Base-by-base conservation (phyloP, 2,888 invertebrate genomes). In the Calameuta idolon region DNA sequence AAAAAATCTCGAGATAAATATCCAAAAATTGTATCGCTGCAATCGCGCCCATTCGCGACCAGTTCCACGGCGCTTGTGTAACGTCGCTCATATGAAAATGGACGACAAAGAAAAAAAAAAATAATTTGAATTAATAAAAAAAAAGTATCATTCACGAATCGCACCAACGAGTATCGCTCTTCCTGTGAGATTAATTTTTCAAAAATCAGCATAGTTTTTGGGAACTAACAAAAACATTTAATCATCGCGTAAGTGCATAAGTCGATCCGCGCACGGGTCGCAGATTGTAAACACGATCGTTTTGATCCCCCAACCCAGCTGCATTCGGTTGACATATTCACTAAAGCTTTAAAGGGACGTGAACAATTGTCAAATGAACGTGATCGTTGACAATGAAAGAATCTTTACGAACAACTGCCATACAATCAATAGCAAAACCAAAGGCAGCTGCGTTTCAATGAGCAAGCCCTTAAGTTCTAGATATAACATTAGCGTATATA, bases 231-330 rank as follows among this genome's bases (percentile, higher is more conserved):
- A 23, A 55, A 55, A 55, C 9, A 9, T 23, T 55, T 9, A 55
- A 23, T 55, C 55, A 23, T 55, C 55, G 55, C 55, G 23, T 9
- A 9, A 55, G 55, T 37, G 37, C 55, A 23, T 55, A 55, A 23
- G 23, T 55, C 23, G 23, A 23, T 55, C 9, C 55, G 55, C 55
- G 55, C 55, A 55, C 55, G 55, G 55, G 55, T 55, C 55, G 55
- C 55, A 23, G 55, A 55, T 55, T 74, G 68, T 77, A 31, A 55
- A 55, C 55, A 23, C 55, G 81, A 84, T 83, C 81, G 81, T 79
- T 79, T 83, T 81, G 86, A 86, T 86, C 85, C 84, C 84, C 82
- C 82, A 82, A 80, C 79, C 84, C 85, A 86, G 86, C 86, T 85
- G 86, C 78, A 81, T 85, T 82, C 80, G 80, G 79, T 78, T 83